Evolutionary conservation across 2,797 vertebrate genomes (phyloP).

Genomic region (Aldrovandia affinis): DNA sequence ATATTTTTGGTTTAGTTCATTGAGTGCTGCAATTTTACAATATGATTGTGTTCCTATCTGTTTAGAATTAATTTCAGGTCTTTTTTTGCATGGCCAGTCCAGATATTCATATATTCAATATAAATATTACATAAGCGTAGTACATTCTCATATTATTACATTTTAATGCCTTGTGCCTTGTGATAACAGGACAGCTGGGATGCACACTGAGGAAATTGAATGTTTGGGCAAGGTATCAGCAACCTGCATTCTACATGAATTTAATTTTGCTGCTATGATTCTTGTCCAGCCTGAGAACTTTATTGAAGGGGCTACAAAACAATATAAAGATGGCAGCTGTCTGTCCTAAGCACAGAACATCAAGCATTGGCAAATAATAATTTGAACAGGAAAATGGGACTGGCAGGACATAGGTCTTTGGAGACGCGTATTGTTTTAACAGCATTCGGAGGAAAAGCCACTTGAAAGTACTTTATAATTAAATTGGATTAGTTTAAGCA

Average conservation of each 20-base stretch:
- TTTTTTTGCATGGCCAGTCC: neutral
- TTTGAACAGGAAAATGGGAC: too few relatives aligned
- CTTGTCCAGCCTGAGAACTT: neutral
- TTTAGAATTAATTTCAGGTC: neutral
- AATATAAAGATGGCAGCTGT: too few relatives aligned
- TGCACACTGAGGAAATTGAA: constrained; percentile 3
- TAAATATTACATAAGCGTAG: neutral
- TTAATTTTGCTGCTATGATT: neutral
- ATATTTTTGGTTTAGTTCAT: too few relatives aligned
- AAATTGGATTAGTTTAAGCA: too few relatives aligned
- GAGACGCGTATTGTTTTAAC: too few relatives aligned
- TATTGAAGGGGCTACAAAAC: neutral
- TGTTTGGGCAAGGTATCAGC: neutral
- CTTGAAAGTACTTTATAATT: too few relatives aligned
- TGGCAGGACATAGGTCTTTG: too few relatives aligned
- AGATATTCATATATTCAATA: neutral
- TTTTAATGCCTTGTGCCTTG: neutral
- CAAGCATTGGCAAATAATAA: too few relatives aligned
- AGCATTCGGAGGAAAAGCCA: too few relatives aligned
- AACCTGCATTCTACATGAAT: neutral
- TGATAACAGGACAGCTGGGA: constrained; percentile 5
- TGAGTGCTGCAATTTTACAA: neutral
- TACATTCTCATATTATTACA: neutral
- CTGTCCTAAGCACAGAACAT: too few relatives aligned
- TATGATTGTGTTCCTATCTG: neutral